Evolutionary conservation across 2,888 invertebrate genomes (phyloP).

Genomic region (Octonoba sinensis): DNA sequence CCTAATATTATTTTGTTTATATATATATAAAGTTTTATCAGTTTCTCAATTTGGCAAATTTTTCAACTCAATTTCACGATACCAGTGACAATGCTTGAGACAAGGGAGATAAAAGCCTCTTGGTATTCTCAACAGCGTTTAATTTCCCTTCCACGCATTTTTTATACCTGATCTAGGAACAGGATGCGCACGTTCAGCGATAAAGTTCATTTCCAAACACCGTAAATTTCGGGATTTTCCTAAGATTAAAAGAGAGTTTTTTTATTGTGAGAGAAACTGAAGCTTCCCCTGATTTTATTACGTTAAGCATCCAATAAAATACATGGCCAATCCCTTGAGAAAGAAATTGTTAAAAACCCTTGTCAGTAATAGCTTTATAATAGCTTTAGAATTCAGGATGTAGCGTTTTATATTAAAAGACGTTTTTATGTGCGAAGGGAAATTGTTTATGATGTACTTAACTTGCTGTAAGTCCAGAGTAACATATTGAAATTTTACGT

Average conservation of each 20-base stretch:
- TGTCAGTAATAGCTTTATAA: background rate
- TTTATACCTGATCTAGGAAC: constrained; percentile 20
- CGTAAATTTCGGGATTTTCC: constrained; percentile 51
- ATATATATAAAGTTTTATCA: no score
- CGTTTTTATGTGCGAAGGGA: no score
- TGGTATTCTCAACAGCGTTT: constrained; percentile 50
- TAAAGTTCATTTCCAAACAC: constrained; percentile 42
- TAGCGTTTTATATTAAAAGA: no score
- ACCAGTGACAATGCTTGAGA: no score
- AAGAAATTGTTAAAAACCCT: constrained; percentile 1
- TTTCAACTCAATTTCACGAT: no score
- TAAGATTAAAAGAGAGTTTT: constrained; percentile 49
- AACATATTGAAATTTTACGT: no score
- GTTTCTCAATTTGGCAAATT: no score
- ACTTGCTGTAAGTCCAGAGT: no score
- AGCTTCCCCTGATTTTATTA: constrained; percentile 32
- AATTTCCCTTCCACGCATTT: constrained; percentile 42
- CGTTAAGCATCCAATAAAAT: background rate
- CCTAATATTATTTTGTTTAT: no score
- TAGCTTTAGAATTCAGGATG: no score
- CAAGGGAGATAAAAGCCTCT: constrained; percentile 39
- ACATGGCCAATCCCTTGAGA: background rate
- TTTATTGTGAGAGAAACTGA: constrained; percentile 6
- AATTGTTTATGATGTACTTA: no score
- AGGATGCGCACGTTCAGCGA: constrained; percentile 35